Percentiles rank a stretch among this genome's conserved stretches.
These are phyloP conservation scores for Artibeus jamaicensis DNA, from an alignment of 2,797 vertebrate species.

Conservation along the genomic window DNA sequence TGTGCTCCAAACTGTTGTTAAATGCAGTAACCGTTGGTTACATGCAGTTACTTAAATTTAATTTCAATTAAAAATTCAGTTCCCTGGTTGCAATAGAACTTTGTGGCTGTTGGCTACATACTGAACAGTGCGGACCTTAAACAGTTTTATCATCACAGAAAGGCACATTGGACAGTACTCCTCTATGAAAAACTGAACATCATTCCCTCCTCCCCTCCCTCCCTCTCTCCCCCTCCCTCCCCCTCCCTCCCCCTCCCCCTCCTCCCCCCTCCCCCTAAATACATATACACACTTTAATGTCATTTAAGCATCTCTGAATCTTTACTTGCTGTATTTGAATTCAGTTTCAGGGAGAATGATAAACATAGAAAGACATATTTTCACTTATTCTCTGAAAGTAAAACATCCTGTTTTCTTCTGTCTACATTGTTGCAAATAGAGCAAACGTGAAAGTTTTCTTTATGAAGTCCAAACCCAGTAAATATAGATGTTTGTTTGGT, in stretches of 20 bases:
- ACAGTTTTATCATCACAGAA: not conserved
- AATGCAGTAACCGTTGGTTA: rapidly evolving
- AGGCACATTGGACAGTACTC: not conserved
- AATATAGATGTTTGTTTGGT: not conserved
- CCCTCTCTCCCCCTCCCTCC: rapidly evolving
- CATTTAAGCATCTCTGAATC: not conserved
- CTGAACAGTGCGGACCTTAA: too few relatives aligned
- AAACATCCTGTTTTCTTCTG: not conserved
- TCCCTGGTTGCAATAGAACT: not conserved
- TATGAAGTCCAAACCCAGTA: not conserved
- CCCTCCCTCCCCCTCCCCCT: too few relatives aligned
- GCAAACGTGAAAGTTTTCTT: not conserved
- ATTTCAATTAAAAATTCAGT: not conserved
- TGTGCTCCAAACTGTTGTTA: not conserved
- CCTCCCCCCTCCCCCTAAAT: too few relatives aligned
- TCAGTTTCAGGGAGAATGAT: not conserved
- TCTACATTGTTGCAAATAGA: not conserved
- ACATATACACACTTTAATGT: not conserved
- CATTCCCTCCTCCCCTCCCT: not conserved
- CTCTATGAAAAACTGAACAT: not conserved
- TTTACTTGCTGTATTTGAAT: not conserved
- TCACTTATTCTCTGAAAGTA: not conserved
- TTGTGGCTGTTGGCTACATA: not conserved
- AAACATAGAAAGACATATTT: not conserved
- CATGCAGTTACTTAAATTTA: not conserved